Evolutionary conservation across 2,797 vertebrate genomes (phyloP), one percentile per base, ranked within the genome.

Genomic region (Sebastolobus alascanus): DNA sequence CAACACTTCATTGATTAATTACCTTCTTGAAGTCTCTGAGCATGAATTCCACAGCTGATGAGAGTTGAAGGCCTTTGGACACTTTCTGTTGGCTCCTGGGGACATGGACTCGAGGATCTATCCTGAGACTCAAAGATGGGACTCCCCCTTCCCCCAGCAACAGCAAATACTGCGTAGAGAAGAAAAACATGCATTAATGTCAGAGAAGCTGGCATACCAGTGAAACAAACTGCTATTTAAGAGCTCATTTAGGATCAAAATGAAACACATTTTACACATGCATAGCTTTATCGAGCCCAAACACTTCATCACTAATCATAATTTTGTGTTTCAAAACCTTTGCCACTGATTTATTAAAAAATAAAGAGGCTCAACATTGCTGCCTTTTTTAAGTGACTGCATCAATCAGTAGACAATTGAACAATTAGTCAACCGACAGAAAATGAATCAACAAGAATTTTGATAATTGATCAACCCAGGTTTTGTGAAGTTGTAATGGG

Each of bases 1-100:
- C 75, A 69, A 11, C 69, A 79, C 56, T 60, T 86, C 10, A 33
- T 0, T 68, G 73, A 80, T 73, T 54, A 37, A 84, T 77, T 9
- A 50, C 65, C 58, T 25, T 52, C 73, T 50, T 38, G 11, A 60
- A 29, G 64, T 50, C 63, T 67, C 31, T 12, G 14, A 16, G 37
- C n/a, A 40, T 35, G 60, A 38, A 60, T 50, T 72, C 54, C 77
- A 71, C 59, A 33, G 40, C 50, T 40, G 59, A 61, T 22, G 63
- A 54, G 35, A 22, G 35, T 14, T 29, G 58, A 20, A 20, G 16
- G 7, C 5, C 18, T 9, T 5, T 4, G 63, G 22, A 37, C 14
- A 9, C 29, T 25, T 5, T 25, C 10, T 68, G 66, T 1, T 16
- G 35, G 27, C 20, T 35, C 3, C 3, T 7, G 31, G 22, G 1